Conservation (phyloP, 2,113 vertebrate species). For the Oriolus oriolus region DNA sequence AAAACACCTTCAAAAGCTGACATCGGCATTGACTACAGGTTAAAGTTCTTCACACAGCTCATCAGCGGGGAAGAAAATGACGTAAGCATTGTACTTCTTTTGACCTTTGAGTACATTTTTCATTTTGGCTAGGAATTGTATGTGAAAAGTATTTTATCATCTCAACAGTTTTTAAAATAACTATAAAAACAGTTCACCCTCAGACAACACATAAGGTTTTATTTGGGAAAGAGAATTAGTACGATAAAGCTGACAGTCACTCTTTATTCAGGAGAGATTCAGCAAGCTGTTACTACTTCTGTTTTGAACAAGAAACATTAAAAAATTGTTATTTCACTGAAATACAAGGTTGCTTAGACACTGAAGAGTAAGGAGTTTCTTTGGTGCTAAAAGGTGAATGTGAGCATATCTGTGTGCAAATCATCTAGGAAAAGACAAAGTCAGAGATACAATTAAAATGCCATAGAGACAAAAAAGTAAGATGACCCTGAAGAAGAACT, state of each 20-base stretch:
- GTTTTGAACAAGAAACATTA: constrained; percentile 10
- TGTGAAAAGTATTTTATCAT: constrained; percentile 7
- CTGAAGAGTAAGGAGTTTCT: neutral
- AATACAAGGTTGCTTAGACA: neutral
- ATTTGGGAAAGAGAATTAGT: neutral
- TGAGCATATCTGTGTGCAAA: neutral
- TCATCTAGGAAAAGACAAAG: neutral
- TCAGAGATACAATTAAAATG: neutral
- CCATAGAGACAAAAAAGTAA: neutral
- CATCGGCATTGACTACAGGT: neutral
- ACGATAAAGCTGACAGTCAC: constrained; percentile 13
- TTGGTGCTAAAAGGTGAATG: neutral
- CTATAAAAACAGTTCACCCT: neutral
- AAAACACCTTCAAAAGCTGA: constrained; percentile 23
- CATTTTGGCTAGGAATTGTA: neutral
- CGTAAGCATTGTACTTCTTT: neutral
- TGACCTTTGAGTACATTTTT: neutral
- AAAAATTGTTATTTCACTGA: neutral
- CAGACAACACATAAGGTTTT: constrained; percentile 25
- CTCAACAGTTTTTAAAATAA: neutral
- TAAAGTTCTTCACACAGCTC: constrained; percentile 6
- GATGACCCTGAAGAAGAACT: neutral
- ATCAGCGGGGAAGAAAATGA: neutral
- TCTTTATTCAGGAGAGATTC: constrained; percentile 21
- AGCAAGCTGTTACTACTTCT: constrained; percentile 36